phyloP scores from a whole-genome alignment of 2,113 vertebrate species.

The Poecile atricapillus region DNA sequence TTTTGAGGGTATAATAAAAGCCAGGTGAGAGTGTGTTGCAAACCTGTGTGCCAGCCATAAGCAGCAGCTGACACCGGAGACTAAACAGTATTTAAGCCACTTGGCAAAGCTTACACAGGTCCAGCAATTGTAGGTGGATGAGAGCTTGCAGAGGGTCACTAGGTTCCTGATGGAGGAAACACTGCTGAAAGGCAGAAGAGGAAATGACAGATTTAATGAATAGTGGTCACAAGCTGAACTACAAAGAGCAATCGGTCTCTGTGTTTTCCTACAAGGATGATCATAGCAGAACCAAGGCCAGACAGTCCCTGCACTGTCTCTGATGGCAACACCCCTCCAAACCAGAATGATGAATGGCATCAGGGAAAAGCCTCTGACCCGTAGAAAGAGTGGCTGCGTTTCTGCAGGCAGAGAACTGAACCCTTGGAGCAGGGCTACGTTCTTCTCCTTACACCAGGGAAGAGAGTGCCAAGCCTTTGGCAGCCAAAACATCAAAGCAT shows the following conservation, averaged over 20 bases:
- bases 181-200: slow-evolving; percentile 35
- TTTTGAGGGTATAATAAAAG: neutral
- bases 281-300: neutral
- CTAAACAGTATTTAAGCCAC: neutral
- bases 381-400: neutral
- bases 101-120: slow-evolving; percentile 29
- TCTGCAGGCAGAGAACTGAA: neutral
- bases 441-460: neutral
- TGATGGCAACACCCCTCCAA: neutral
- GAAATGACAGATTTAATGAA: slow-evolving; percentile 58
- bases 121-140: slow-evolving; percentile 20
- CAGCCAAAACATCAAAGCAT: neutral
- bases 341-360: neutral
- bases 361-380: neutral
- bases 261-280: neutral
- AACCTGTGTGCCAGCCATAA: neutral
- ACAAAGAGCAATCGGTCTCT: neutral
- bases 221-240: neutral
- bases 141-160: slow-evolving; percentile 21
- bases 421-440: neutral
- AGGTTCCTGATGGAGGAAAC: slow-evolving; percentile 56
- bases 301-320: neutral
- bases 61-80: neutral
- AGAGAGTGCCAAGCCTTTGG: neutral
- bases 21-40: neutral